Evolutionary conservation across 2,888 invertebrate genomes (phyloP), one percentile per base, ranked within the genome.

Genomic region (Cataglyphis rosenhaueri): DNA sequence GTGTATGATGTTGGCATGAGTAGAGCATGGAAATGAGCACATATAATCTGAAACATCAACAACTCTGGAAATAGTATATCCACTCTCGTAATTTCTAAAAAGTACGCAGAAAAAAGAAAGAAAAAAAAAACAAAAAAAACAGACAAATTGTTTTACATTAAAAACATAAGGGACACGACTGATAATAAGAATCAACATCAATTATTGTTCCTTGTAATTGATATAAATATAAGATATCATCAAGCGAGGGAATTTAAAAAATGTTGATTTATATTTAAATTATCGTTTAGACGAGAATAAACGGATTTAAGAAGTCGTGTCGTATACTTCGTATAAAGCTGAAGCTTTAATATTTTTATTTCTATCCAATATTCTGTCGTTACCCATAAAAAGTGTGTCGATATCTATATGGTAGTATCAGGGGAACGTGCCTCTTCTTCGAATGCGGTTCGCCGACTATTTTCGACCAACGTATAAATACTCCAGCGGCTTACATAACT

Each of bases 391-490:
- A 76, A 65, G n/a, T 76, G 18, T 76, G 52, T 62, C 71, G 35
- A 48, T 61, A 35, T 61, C 35, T 32, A 61, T 70, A 57, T 59
- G 79, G 6, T 29, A 21, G 25, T 61, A 81, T 71, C 25, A 61
- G 32, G 52, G 71, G 62, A 73, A 62, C 62, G 62, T 71, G 41
- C 44, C 57, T 35, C 68, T 25, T 59, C 21, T 18, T 21, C 79
- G 73, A 85, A 82, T 76, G 75, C 64, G 76, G 81, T 85, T 82
- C 79, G 71, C 64, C 82, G 57, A 65, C 81, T 90, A 89, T 89
- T 89, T 88, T 79, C 35, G 83, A 79, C 75, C 83, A 32, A 64
- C 61, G 70, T 90, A 90, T 90, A 90, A 90, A 90, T 90, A 90
- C 83, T 41, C 59, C 79, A 44, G 9, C 12, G 25, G 79, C 86